Base-by-base conservation (phyloP, 2,113 vertebrate genomes). In the Xiphias gladius region DNA sequence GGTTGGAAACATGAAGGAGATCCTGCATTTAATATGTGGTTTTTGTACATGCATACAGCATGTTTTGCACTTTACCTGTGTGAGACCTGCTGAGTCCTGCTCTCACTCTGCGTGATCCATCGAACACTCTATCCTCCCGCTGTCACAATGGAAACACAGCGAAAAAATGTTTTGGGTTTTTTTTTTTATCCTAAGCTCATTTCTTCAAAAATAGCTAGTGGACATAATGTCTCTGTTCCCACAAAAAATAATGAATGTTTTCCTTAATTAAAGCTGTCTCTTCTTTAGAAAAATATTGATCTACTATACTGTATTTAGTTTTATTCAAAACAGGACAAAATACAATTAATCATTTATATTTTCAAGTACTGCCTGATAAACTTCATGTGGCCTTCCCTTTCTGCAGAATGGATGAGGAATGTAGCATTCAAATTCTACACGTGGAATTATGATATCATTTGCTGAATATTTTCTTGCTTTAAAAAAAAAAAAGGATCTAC, bases 81-180 rank as follows among this genome's bases (percentile, higher is more conserved):
- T 93, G 85, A 65, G 89, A 90, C 68, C 93, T 78, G 77, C 78
- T 86, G 76, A 90, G 89, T 79, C 85, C 87, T 37, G 62, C 24
- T 76, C 92, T 89, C 32, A 19, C 26, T 84, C 80, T 83, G 32
- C 68, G 73, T 12, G 73, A 62, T 37, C 68, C 83, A 26, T 48
- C 66, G 16, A 88, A 82, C 67, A 83, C 91, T 66, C 48, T 79
- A 32, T 73, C 76, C n/a, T 88, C 92, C 39, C 7, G 67, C 92
- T 93, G 85, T 66, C 39, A 86, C 14, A 66, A 14, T 14, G 26
- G 32, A 77, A 77, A 54, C 13, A 71, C 57, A 64, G 41, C 13
- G 35, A 39, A 65, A 35, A 4, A 35, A 32, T 63, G 17, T 20
- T 50, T 43, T 43, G 41, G 9, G 8, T 2, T 2, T 46, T 46